A percentile compares a stretch with the other conserved stretches of the same genome.
Evolutionary conservation across 2,113 vertebrate species (phyloP).

Genomic region (Psittacara wagleri): DNA sequence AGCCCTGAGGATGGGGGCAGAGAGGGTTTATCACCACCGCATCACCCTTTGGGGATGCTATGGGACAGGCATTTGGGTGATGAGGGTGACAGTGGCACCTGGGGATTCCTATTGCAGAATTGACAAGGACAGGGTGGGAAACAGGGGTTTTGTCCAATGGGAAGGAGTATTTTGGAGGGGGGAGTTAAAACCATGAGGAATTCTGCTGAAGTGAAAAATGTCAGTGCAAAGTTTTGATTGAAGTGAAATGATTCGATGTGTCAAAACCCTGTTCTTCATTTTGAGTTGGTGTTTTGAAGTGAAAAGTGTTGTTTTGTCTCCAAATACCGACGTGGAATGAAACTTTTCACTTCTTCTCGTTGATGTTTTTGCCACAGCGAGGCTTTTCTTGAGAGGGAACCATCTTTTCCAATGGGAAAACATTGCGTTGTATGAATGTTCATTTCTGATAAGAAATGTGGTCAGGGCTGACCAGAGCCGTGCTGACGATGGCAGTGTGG

Average conservation of each 20-base stretch:
- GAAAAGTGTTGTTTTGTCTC: constrained; percentile 62
- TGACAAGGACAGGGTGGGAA: not conserved
- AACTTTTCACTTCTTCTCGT: constrained; percentile 16
- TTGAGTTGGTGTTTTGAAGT: constrained; percentile 61
- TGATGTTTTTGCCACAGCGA: not conserved
- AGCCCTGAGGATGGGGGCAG: accelerated
- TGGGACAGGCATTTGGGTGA: not conserved
- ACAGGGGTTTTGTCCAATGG: not conserved
- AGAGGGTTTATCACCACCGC: not conserved
- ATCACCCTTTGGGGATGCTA: not conserved
- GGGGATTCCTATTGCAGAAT: not conserved
- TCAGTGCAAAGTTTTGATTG: constrained; percentile 42
- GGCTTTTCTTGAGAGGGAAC: constrained; percentile 13
- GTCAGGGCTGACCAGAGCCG: not conserved
- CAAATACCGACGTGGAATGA: not conserved
- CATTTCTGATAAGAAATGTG: not conserved
- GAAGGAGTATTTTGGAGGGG: not conserved
- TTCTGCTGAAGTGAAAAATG: not conserved
- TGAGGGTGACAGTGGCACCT: not conserved
- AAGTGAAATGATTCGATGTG: constrained; percentile 56
- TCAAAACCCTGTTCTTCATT: constrained; percentile 46
- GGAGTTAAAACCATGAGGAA: not conserved
- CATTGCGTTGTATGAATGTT: not conserved
- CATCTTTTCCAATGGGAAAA: not conserved
- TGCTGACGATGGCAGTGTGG: not conserved